A percentile compares a stretch with the other conserved stretches of the same genome.
Conservation (phyloP, 2,888 invertebrate genomes). For the Mesorhabditis belari region DNA sequence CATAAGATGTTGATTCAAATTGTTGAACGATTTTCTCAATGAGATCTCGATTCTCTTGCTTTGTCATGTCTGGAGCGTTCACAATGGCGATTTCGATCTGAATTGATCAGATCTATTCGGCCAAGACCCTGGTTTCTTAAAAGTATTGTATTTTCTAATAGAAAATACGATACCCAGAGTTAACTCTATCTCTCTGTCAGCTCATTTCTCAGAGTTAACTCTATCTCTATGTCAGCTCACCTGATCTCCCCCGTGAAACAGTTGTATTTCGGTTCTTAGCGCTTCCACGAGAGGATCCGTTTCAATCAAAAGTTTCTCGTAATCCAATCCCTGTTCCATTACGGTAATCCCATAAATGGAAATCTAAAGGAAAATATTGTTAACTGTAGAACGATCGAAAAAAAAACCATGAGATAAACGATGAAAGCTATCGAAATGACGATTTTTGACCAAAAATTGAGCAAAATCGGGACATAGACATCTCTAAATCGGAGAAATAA, state of each 20-base stretch:
- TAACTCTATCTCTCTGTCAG: background rate
- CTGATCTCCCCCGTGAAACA: slow-evolving; percentile 52
- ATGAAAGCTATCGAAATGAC: slow-evolving; percentile 70
- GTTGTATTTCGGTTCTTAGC: slow-evolving; percentile 43
- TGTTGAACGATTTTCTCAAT: slow-evolving; percentile 40
- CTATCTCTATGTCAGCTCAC: slow-evolving; percentile 11
- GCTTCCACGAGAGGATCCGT: slow-evolving; percentile 47
- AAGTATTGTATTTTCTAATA: background rate
- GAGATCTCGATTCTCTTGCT: slow-evolving; percentile 30
- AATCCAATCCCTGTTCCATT: slow-evolving; percentile 51
- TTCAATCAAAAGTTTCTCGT: slow-evolving; percentile 47
- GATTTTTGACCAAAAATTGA: slow-evolving; percentile 41
- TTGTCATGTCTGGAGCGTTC: slow-evolving; percentile 43
- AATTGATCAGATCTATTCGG: slow-evolving; percentile 1
- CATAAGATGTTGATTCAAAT: slow-evolving; percentile 44
- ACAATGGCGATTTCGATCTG: slow-evolving; percentile 49
- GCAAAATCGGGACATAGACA: slow-evolving; percentile 47
- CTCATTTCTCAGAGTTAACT: too few species aligned
- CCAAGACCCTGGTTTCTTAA: background rate
- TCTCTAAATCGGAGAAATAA: slow-evolving; percentile 26
- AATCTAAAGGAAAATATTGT: slow-evolving; percentile 7
- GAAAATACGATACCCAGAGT: background rate
- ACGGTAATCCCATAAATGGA: slow-evolving; percentile 72
- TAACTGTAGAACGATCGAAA: background rate
- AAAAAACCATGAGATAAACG: slow-evolving; percentile 70